These are phyloP conservation scores for Chionomys nivalis DNA, from an alignment of 2,113 vertebrate species.

Conservation along the genomic window DNA sequence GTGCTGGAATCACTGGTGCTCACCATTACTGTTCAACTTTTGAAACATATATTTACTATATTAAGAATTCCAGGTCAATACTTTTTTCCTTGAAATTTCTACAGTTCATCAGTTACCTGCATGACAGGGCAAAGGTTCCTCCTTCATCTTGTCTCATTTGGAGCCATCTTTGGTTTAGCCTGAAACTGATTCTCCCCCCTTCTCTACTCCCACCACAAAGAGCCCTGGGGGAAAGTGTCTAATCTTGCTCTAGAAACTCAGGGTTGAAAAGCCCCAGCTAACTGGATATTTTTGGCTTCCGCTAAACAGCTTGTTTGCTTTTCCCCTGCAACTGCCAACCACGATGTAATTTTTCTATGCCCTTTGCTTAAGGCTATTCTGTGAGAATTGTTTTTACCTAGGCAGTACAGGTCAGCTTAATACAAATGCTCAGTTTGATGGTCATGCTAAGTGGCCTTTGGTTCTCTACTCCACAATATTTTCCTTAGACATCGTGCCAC, in stretches of 20 bases:
- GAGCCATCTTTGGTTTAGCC: not conserved
- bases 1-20: not conserved
- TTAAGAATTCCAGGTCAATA: not conserved
- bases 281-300: not conserved
- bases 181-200: not conserved
- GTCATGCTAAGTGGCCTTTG: not conserved
- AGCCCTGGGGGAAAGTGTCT: not conserved
- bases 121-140: not conserved
- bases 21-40: not conserved
- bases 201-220: not conserved
- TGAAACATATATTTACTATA: not conserved
- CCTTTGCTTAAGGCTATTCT: not conserved
- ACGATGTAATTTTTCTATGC: not conserved
- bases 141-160: not conserved
- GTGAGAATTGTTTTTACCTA: not conserved
- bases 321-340: not conserved
- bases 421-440: not conserved
- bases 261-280: not conserved
- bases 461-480: not conserved
- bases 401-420: not conserved
- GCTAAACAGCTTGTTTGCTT: not conserved
- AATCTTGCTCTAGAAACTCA: not conserved
- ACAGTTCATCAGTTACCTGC: not conserved
- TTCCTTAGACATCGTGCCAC: not conserved
- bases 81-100: not conserved